Evolutionary conservation across 2,888 invertebrate species (phyloP).

Genomic region (Plebejus melissa): DNA sequence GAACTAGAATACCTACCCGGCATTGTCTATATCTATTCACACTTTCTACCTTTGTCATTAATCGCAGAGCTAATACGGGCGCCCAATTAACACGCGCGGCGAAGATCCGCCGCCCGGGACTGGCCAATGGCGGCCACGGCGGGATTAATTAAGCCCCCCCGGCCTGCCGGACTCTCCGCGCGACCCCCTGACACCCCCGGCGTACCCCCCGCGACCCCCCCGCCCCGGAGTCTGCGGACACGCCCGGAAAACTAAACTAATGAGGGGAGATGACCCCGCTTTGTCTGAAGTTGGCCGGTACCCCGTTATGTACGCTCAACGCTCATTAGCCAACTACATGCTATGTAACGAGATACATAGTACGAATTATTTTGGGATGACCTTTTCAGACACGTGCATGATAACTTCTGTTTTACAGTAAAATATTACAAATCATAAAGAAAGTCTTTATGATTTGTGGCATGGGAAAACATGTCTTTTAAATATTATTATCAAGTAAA

Average conservation of each 20-base stretch:
- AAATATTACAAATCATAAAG: no score
- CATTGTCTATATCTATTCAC: conserved; percentile 33
- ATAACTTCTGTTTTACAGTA: background rate
- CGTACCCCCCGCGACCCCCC: conserved; percentile 49
- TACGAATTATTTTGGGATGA: background rate
- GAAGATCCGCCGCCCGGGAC: conserved; percentile 67
- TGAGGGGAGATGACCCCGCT: conserved; percentile 78
- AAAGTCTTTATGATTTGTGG: no score
- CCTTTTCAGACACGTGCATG: background rate
- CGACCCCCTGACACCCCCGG: conserved; percentile 39
- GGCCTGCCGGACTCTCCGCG: conserved; percentile 52
- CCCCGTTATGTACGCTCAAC: conserved; percentile 52
- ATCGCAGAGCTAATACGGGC: conserved; percentile 62
- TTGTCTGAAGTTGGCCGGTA: conserved; percentile 43
- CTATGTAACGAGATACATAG: background rate
- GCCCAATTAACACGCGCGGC: conserved; percentile 78
- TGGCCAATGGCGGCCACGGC: conserved; percentile 75
- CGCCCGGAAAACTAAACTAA: conserved; percentile 80
- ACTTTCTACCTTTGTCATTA: conserved; percentile 57
- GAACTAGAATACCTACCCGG: conserved; percentile 33
- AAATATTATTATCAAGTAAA: no score
- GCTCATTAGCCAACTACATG: background rate
- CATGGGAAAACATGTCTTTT: no score
- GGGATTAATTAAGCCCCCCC: conserved; percentile 79
- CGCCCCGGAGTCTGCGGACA: conserved; percentile 74